A percentile compares a stretch with the other conserved stretches of the same genome.
Conservation (phyloP, 2,797 vertebrate genomes). For the Mareca penelope region DNA sequence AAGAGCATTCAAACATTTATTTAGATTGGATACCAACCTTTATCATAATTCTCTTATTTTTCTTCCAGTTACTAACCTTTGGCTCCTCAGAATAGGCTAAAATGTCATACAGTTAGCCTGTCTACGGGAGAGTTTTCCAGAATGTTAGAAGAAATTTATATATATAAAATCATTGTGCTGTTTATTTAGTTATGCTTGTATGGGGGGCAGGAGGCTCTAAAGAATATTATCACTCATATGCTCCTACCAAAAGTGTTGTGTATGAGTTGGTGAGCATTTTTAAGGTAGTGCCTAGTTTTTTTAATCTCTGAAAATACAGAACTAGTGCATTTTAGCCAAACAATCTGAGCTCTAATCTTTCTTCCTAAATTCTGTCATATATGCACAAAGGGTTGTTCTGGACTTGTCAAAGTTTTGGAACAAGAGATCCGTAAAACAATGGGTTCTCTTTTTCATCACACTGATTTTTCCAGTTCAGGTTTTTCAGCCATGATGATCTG, state of each 20-base stretch:
- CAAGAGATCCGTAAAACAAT: neutral
- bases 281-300: neutral
- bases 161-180: neutral
- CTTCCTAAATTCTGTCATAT: neutral
- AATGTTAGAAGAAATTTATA: neutral
- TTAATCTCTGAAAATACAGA: neutral
- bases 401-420: neutral
- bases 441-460: neutral
- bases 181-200: neutral
- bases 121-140: neutral
- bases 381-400: neutral
- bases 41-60: neutral
- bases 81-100: neutral
- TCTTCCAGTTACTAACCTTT: neutral
- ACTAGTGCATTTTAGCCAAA: neutral
- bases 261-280: neutral
- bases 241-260: neutral
- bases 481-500: neutral
- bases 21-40: neutral
- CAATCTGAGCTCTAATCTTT: neutral
- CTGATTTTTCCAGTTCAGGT: neutral
- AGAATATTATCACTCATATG: neutral
- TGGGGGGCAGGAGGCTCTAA: neutral
- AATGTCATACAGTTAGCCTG: neutral
- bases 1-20: conserved; percentile 5